Percentiles rank a stretch among this genome's conserved stretches.
Conservation (phyloP, 2,797 vertebrate species). For the Tragopan temminckii region DNA sequence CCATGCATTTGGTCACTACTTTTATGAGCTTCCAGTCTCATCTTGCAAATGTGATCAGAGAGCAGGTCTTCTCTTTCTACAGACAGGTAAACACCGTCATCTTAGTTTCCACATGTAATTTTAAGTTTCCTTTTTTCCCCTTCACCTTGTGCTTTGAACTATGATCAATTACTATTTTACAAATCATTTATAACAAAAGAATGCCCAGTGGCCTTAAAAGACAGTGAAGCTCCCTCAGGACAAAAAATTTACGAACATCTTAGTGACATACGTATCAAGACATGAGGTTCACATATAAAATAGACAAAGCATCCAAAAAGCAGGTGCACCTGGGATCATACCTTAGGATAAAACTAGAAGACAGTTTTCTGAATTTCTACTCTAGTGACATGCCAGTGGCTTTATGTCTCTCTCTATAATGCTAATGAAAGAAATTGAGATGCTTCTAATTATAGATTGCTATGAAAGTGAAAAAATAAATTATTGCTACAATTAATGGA, state of each 20-base stretch:
- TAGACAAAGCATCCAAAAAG: neutral
- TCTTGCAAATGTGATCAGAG: neutral
- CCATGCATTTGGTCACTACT: neutral
- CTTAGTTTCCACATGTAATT: neutral
- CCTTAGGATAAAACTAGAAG: neutral
- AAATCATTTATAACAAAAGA: neutral
- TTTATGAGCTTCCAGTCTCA: neutral
- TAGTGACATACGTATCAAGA: neutral
- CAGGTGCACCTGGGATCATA: neutral
- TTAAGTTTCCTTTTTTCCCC: neutral
- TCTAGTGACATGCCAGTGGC: neutral
- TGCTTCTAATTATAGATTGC: neutral
- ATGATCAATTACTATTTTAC: neutral
- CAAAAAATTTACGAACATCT: neutral
- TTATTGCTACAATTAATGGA: neutral
- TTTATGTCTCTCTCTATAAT: neutral
- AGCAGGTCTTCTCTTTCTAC: neutral
- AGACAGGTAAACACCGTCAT: neutral
- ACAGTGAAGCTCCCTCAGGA: neutral
- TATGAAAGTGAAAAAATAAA: neutral
- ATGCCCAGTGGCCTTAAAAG: neutral
- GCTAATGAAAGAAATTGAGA: slow-evolving; percentile 15
- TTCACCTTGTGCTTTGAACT: neutral
- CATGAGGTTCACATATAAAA: neutral
- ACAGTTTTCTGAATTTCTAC: neutral